Percentiles rank a stretch among this genome's conserved stretches.
phyloP scores from a whole-genome alignment of 2,888 invertebrate species.

The Formica aserva region DNA sequence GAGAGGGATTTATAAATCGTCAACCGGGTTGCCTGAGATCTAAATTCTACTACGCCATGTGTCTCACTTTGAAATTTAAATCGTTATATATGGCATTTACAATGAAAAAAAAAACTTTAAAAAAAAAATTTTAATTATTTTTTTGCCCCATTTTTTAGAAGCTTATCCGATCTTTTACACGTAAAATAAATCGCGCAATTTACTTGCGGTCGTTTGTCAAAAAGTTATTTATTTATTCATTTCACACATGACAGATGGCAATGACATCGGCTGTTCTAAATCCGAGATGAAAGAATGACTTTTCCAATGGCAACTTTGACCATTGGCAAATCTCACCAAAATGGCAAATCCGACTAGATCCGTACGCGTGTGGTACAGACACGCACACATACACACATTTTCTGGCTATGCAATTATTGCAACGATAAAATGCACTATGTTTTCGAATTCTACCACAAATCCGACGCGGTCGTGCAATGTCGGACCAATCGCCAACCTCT shows the following conservation, averaged over 20 bases:
- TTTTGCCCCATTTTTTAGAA: neutral
- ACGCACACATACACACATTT: neutral
- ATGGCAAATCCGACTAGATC: neutral
- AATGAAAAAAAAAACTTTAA: neutral
- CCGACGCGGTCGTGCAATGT: slow-evolving; percentile 2
- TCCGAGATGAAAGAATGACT: neutral
- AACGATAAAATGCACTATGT: slow-evolving; percentile 29
- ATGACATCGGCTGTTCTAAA: slow-evolving; percentile 18
- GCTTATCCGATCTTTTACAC: neutral
- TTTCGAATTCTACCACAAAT: neutral
- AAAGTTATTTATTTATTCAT: neutral
- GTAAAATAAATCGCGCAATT: neutral
- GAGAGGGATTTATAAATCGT: slow-evolving; percentile 27
- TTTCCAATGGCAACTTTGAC: neutral
- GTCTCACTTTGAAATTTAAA: slow-evolving; percentile 14
- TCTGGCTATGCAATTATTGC: slow-evolving; percentile 25
- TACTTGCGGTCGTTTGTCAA: neutral
- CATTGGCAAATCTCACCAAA: neutral
- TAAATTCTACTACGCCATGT: slow-evolving; percentile 22
- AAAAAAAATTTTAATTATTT: neutral
- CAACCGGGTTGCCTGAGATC: slow-evolving; percentile 15
- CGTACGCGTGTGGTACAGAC: neutral
- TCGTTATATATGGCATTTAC: neutral
- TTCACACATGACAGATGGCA: neutral
- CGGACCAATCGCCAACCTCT: neutral